phyloP scores from a whole-genome alignment of 2,797 vertebrate species.

The Silurus lanzhouensis region DNA sequence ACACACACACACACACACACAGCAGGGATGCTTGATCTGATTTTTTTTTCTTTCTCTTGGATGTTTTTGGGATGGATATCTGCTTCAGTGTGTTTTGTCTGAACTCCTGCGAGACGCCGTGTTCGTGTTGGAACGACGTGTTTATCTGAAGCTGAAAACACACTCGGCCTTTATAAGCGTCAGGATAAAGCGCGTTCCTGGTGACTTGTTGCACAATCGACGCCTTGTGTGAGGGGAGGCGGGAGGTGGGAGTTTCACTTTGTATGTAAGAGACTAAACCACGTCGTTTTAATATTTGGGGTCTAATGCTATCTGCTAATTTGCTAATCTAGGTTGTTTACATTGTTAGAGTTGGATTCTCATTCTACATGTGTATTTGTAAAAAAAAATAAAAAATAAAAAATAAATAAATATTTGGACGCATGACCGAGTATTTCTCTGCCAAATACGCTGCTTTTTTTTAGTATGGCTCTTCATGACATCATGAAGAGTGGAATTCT shows the following conservation, averaged over 20 bases:
- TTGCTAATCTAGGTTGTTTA: too few species aligned
- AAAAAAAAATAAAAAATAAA: too few species aligned
- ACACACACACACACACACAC: not conserved
- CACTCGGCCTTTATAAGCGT: conserved; percentile 1
- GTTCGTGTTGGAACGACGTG: not conserved
- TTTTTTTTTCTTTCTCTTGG: not conserved
- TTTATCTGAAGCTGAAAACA: not conserved
- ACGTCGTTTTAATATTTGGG: too few species aligned
- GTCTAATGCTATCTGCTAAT: too few species aligned
- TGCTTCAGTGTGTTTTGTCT: conserved; percentile 7
- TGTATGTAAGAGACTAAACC: too few species aligned
- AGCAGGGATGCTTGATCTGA: conserved; percentile 6
- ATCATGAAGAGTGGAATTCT: too few species aligned
- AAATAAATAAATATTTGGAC: too few species aligned
- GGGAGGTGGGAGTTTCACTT: not conserved
- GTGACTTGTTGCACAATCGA: conserved; percentile 1
- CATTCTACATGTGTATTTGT: too few species aligned
- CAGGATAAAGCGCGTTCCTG: not conserved
- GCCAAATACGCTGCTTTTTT: too few species aligned
- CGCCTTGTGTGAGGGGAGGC: not conserved
- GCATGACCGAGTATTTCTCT: too few species aligned
- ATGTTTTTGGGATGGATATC: not conserved
- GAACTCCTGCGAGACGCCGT: not conserved
- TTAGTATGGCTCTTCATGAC: too few species aligned
- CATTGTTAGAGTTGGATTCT: too few species aligned